phyloP scores from a whole-genome alignment of 1,140 invertebrate species.

The Aphis craccivora region DNA sequence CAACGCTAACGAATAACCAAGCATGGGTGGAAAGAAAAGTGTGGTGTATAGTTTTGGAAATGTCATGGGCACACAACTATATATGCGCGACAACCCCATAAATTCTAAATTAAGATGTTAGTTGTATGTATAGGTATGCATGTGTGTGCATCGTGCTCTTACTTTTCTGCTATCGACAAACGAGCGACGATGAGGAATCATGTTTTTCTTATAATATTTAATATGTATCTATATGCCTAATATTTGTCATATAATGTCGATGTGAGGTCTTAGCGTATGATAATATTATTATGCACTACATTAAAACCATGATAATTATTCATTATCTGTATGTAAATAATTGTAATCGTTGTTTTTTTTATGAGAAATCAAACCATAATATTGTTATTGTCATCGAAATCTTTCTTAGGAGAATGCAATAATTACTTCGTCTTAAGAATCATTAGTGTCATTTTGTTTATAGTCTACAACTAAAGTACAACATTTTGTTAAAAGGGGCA shows the following conservation, averaged over 20 bases:
- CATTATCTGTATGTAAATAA: no score
- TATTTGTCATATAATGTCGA: no score
- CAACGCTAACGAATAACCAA: slow-evolving; percentile 23
- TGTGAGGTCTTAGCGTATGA: background rate
- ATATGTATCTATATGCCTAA: background rate
- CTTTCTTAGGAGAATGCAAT: background rate
- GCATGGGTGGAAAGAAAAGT: background rate
- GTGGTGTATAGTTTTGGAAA: background rate
- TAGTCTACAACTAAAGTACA: no score
- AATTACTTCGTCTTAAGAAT: background rate
- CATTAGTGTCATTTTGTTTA: background rate
- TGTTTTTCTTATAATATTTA: background rate
- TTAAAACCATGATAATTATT: background rate
- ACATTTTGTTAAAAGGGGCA: no score
- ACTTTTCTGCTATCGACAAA: background rate
- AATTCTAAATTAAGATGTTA: background rate
- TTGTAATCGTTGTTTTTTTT: no score
- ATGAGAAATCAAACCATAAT: background rate
- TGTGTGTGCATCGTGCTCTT: background rate
- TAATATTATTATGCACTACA: background rate
- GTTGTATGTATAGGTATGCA: background rate
- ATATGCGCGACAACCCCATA: background rate
- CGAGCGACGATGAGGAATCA: background rate
- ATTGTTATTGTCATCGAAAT: background rate
- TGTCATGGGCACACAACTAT: background rate